Evolutionary conservation across 2,888 invertebrate genomes (phyloP).

Genomic region (Philereme transversata): DNA sequence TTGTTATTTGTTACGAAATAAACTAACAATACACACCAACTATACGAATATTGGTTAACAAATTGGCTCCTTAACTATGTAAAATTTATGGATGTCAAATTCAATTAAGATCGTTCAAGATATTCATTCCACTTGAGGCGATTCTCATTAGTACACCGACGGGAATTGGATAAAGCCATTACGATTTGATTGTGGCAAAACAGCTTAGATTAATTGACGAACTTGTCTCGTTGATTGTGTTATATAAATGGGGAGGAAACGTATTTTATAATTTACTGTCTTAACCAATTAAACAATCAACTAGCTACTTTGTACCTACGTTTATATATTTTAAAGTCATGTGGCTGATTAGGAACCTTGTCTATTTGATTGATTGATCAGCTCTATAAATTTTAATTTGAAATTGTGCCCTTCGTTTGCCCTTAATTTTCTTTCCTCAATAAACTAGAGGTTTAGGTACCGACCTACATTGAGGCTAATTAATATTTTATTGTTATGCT

Average conservation of each 20-base stretch:
- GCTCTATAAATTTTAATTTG: too few species aligned
- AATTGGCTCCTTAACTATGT: constrained; percentile 44
- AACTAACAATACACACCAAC: constrained; percentile 52
- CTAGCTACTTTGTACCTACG: too few species aligned
- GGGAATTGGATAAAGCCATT: constrained; percentile 23
- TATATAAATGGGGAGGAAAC: constrained; percentile 19
- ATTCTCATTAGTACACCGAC: constrained; percentile 25
- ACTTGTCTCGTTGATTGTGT: too few species aligned
- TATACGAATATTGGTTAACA: constrained; percentile 39
- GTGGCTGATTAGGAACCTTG: not conserved
- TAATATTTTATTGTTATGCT: too few species aligned
- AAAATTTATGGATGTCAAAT: constrained; percentile 36
- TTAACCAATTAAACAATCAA: too few species aligned
- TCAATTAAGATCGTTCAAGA: constrained; percentile 36
- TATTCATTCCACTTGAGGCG: constrained; percentile 23
- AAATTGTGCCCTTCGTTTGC: too few species aligned
- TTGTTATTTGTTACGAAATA: constrained; percentile 14
- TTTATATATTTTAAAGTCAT: not conserved
- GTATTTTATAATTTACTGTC: constrained; percentile 1
- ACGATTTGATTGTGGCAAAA: constrained; percentile 23
- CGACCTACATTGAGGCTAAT: too few species aligned
- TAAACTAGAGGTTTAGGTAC: too few species aligned
- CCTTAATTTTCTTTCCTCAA: too few species aligned
- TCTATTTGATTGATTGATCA: too few species aligned
- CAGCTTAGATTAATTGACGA: constrained; percentile 7